Evolutionary conservation across 1,140 invertebrate species (phyloP).

Genomic region (Drosophila funebris): DNA sequence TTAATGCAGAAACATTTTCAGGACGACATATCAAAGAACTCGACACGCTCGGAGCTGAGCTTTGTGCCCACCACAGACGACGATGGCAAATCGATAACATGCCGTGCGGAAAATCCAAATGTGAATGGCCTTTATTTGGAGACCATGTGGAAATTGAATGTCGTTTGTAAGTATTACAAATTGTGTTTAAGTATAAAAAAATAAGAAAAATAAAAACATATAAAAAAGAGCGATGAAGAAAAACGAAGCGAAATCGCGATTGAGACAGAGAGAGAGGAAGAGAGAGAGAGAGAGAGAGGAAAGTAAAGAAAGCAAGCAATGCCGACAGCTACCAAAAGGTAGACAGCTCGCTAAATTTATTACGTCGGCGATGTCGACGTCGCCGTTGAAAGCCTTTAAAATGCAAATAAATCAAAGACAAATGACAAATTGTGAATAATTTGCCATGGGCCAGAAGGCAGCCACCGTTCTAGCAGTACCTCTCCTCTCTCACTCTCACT

Average conservation of each 20-base stretch:
- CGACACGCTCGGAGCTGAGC: slow-evolving; percentile 92
- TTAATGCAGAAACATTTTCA: slow-evolving; percentile 84
- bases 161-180: slow-evolving; percentile 91
- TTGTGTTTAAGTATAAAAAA: slow-evolving; percentile 76
- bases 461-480: slow-evolving; percentile 5
- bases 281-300: neutral
- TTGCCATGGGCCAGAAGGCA: slow-evolving; percentile 73
- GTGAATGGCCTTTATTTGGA: slow-evolving; percentile 91
- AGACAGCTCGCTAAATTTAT: slow-evolving; percentile 77
- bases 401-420: slow-evolving; percentile 83
- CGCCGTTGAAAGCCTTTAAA: slow-evolving; percentile 80
- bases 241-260: slow-evolving; percentile 1
- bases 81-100: slow-evolving; percentile 93
- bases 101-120: slow-evolving; percentile 94
- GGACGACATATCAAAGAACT: slow-evolving; percentile 91
- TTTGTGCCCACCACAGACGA: slow-evolving; percentile 93
- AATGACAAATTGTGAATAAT: slow-evolving; percentile 83
- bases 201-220: slow-evolving; percentile 17
- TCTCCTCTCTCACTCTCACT: neutral
- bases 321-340: slow-evolving; percentile 77
- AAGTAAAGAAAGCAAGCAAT: slow-evolving; percentile 33
- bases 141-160: slow-evolving; percentile 92
- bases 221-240: slow-evolving; percentile 1
- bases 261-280: neutral
- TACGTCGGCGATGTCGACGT: slow-evolving; percentile 72